Percentiles rank a stretch among this genome's conserved stretches.
Evolutionary conservation across 2,888 invertebrate species (phyloP).

Genomic region (Chrysina gloriosa): DNA sequence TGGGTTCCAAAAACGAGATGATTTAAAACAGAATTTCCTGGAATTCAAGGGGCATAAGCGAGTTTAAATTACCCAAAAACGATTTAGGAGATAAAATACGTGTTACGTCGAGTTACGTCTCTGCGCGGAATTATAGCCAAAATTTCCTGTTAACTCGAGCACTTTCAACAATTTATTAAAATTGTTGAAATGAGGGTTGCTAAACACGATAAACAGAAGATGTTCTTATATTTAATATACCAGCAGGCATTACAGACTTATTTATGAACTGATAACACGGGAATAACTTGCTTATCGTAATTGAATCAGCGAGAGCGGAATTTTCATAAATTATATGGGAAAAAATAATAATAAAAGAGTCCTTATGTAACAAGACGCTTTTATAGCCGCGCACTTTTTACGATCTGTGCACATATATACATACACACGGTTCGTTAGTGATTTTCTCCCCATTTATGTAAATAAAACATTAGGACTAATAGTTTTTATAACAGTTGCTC

Average conservation of each 20-base stretch:
- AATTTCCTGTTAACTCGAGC: slow-evolving; percentile 44
- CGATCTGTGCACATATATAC: neutral
- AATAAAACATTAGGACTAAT: neutral
- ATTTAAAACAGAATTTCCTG: too few species aligned
- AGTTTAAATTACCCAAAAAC: slow-evolving; percentile 2
- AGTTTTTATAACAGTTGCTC: too few species aligned
- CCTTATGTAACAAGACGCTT: neutral
- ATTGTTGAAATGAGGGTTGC: slow-evolving; percentile 53
- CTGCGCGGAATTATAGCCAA: slow-evolving; percentile 20
- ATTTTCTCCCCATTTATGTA: neutral
- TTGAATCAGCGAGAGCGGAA: slow-evolving; percentile 59
- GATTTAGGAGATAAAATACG: slow-evolving; percentile 28
- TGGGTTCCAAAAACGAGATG: neutral
- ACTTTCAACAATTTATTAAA: slow-evolving; percentile 42
- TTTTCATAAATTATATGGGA: slow-evolving; percentile 31
- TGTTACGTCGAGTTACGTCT: slow-evolving; percentile 9
- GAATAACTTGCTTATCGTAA: slow-evolving; percentile 63
- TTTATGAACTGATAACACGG: slow-evolving; percentile 62
- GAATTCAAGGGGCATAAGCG: neutral
- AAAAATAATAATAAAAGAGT: neutral
- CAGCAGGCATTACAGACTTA: slow-evolving; percentile 57
- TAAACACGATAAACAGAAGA: slow-evolving; percentile 55
- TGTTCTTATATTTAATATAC: slow-evolving; percentile 55
- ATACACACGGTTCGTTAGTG: neutral
- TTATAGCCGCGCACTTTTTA: neutral